Evolutionary conservation across 2,888 invertebrate species (phyloP).

Genomic region (Athetis lepigone): DNA sequence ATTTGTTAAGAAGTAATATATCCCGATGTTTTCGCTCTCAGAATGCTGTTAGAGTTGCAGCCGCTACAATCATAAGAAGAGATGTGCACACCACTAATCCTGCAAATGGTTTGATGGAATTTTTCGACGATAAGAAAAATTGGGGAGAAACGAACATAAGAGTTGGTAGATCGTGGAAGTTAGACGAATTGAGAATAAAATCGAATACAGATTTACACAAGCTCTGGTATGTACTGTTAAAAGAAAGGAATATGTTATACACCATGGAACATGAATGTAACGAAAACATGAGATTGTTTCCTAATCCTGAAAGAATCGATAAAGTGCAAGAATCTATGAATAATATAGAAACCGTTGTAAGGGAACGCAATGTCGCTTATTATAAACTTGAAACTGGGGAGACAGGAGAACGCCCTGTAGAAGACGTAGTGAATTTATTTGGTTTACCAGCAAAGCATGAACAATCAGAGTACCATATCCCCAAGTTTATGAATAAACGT

Average conservation of each 20-base stretch:
- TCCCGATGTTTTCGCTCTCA: slow-evolving; percentile 68
- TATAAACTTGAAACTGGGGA: slow-evolving; percentile 97
- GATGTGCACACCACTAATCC: slow-evolving; percentile 81
- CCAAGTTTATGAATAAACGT: slow-evolving; percentile 92
- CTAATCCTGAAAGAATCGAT: slow-evolving; percentile 97
- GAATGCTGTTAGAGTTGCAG: slow-evolving; percentile 64
- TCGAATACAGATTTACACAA: slow-evolving; percentile 99
- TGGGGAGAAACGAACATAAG: slow-evolving; percentile 94
- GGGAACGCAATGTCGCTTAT: slow-evolving; percentile 98
- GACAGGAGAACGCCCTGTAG: slow-evolving; percentile 94
- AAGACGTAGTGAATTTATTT: slow-evolving; percentile 90
- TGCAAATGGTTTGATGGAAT: slow-evolving; percentile 93
- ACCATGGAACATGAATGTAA: slow-evolving; percentile 98
- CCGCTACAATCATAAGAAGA: slow-evolving; percentile 59
- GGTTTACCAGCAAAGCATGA: slow-evolving; percentile 91
- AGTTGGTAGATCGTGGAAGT: slow-evolving; percentile 96
- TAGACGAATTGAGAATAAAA: slow-evolving; percentile 97
- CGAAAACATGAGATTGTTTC: slow-evolving; percentile 92
- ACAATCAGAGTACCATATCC: slow-evolving; percentile 92
- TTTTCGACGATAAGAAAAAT: slow-evolving; percentile 96
- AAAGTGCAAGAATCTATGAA: slow-evolving; percentile 99
- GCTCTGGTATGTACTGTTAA: slow-evolving; percentile 97
- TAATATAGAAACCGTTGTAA: slow-evolving; percentile 96
- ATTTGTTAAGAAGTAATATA: slow-evolving; percentile 67
- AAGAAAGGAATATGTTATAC: slow-evolving; percentile 98